phyloP scores from a whole-genome alignment of 2,113 vertebrate genomes.

The Campylorhamphus procurvoides region DNA sequence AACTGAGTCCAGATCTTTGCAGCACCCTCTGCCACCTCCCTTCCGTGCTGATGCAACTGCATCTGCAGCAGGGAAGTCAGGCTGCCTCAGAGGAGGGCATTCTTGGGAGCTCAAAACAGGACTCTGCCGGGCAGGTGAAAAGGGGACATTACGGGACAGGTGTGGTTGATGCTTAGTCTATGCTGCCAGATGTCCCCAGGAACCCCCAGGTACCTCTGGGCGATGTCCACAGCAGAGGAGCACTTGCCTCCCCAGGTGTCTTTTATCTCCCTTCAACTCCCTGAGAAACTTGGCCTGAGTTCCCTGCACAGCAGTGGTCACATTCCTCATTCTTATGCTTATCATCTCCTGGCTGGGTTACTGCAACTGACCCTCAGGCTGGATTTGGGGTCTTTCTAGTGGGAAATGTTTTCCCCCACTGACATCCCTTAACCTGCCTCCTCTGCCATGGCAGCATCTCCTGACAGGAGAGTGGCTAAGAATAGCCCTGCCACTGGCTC shows the following conservation, averaged over 20 bases:
- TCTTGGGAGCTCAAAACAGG: neutral
- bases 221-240: neutral
- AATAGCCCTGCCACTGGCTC: constrained; percentile 52
- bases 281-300: neutral
- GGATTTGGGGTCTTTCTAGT: neutral
- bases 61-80: neutral
- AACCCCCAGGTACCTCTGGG: neutral
- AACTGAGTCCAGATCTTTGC: neutral
- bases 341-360: neutral
- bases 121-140: accelerated
- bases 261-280: neutral
- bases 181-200: neutral
- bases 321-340: neutral
- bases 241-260: neutral
- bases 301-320: accelerated
- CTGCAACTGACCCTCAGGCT: neutral
- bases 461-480: neutral
- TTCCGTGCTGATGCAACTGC: constrained; percentile 23
- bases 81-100: neutral
- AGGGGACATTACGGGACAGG: neutral
- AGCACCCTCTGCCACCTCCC: neutral
- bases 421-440: constrained; percentile 1
- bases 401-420: neutral
- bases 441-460: constrained; percentile 3
- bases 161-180: neutral